phyloP scores from a whole-genome alignment of 1,140 invertebrate species.

The Frieseomelitta varia region DNA sequence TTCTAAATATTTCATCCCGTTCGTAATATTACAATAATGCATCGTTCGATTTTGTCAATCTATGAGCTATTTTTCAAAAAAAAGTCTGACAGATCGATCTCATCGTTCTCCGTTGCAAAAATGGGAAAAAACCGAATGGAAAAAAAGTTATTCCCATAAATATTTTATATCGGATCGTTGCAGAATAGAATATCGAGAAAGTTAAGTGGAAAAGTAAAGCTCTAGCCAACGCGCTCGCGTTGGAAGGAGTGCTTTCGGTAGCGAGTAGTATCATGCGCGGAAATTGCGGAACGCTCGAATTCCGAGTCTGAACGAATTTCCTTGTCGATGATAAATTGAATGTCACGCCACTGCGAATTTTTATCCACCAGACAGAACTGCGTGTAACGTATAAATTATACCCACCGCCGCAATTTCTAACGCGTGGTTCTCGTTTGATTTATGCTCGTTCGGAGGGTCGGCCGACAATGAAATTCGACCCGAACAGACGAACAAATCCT shows the following conservation, averaged over 20 bases:
- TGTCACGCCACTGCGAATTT: slow-evolving; percentile 30
- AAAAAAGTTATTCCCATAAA: not conserved
- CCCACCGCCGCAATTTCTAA: slow-evolving; percentile 5
- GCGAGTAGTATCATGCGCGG: not conserved
- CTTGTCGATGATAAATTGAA: slow-evolving; percentile 42
- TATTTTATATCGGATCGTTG: not conserved
- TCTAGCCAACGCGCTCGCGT: not conserved
- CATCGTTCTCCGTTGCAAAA: not conserved
- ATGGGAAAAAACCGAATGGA: not conserved
- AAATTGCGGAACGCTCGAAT: not conserved
- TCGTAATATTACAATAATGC: not conserved
- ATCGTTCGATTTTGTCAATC: not conserved
- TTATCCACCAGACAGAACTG: not conserved
- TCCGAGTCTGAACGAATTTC: slow-evolving; percentile 8
- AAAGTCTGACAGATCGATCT: too few species aligned
- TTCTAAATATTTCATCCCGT: too few species aligned
- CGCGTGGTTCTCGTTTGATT: slow-evolving; percentile 18
- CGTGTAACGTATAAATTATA: slow-evolving; percentile 29
- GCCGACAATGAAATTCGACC: too few species aligned
- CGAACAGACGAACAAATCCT: not conserved
- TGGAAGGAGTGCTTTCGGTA: not conserved
- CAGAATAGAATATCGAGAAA: not conserved
- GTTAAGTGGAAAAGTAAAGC: not conserved
- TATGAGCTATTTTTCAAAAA: too few species aligned
- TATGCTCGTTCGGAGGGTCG: not conserved